Conservation (phyloP, 2,113 vertebrate genomes). For the Sigmodon hispidus region DNA sequence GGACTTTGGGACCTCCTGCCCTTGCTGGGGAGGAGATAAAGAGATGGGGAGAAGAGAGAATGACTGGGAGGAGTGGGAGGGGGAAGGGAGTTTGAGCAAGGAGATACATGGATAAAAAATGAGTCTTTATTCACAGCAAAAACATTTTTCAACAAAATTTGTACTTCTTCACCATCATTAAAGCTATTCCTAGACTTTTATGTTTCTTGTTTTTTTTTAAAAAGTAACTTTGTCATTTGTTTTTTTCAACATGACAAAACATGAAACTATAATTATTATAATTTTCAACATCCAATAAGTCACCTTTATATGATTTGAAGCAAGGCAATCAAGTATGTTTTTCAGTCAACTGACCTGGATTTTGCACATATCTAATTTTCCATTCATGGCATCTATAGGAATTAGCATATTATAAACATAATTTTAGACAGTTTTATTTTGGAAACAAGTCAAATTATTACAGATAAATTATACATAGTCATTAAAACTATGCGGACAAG, state of each 20-base stretch:
- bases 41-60: no score
- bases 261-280: conserved; percentile 28
- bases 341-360: background rate
- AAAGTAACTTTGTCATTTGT: conserved; percentile 20
- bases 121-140: no score
- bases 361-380: background rate
- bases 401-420: background rate
- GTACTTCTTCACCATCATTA: background rate
- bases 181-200: conserved; percentile 15
- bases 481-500: background rate
- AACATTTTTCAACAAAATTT: conserved; percentile 47
- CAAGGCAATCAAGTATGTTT: conserved; percentile 20
- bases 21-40: no score
- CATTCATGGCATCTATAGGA: background rate
- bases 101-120: no score
- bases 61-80: no score
- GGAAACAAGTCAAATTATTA: conserved; percentile 31
- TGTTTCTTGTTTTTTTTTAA: conserved; percentile 26
- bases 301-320: background rate
- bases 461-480: background rate
- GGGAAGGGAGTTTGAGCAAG: no score
- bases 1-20: no score
- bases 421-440: conserved; percentile 11
- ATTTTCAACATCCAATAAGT: background rate
- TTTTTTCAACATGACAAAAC: conserved; percentile 30